phyloP scores from a whole-genome alignment of 2,113 vertebrate species.

The Rhabdornis inornatus region DNA sequence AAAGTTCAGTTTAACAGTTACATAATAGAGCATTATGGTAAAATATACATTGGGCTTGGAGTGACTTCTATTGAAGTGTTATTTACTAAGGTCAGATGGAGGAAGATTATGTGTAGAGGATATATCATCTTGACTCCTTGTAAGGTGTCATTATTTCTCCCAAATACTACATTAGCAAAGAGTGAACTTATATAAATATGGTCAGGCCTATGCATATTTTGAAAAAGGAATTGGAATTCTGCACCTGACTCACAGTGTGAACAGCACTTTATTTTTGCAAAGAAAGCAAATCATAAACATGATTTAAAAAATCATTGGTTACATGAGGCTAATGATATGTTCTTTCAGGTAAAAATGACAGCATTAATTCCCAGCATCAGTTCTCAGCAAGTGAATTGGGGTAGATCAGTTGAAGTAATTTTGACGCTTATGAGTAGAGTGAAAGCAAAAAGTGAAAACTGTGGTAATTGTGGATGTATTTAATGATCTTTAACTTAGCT shows the following conservation, averaged over 20 bases:
- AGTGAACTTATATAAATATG: background rate
- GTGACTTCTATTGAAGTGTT: background rate
- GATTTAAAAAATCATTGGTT: background rate
- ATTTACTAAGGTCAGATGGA: background rate
- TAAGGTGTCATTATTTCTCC: background rate
- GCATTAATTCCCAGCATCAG: background rate
- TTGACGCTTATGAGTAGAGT: background rate
- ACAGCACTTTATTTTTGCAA: background rate
- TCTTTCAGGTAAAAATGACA: background rate
- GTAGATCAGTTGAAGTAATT: background rate
- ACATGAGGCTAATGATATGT: background rate
- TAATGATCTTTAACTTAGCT: background rate
- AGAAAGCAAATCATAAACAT: background rate
- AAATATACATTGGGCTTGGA: background rate
- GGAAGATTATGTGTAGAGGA: background rate
- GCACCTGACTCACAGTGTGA: background rate
- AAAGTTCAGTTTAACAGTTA: background rate
- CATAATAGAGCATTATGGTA: background rate
- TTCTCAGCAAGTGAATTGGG: background rate
- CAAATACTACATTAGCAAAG: background rate
- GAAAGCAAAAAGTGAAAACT: background rate
- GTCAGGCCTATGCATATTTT: background rate
- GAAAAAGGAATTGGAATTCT: conserved; percentile 25
- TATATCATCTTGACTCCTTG: background rate
- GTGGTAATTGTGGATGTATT: background rate